A percentile compares a stretch with the other conserved stretches of the same genome.
These are phyloP conservation scores for Lycia hirtaria DNA, from an alignment of 2,888 invertebrate species.

Conservation along the genomic window DNA sequence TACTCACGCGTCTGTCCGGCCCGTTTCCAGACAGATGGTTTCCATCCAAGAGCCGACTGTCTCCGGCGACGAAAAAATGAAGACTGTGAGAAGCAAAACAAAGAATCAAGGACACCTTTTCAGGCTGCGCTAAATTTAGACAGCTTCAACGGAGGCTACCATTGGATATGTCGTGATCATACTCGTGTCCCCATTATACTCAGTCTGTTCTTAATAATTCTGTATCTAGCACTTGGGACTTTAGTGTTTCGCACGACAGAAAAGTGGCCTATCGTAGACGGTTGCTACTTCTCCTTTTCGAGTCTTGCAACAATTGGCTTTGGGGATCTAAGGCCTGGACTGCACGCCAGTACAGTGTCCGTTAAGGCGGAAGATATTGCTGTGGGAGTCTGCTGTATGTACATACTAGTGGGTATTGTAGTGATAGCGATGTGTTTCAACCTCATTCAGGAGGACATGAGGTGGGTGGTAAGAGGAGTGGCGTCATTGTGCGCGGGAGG, in stretches of 20 bases:
- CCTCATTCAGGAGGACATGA: conserved; percentile 92
- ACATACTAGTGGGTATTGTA: conserved; percentile 93
- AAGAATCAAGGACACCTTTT: conserved; percentile 67
- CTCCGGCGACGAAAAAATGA: conserved; percentile 51
- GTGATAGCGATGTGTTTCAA: conserved; percentile 95
- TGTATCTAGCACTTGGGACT: conserved; percentile 95
- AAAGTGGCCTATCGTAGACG: conserved; percentile 95
- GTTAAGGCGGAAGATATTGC: conserved; percentile 87
- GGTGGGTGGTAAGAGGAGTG: conserved; percentile 55
- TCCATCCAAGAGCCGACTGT: conserved; percentile 61
- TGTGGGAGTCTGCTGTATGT: conserved; percentile 91
- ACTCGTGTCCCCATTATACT: conserved; percentile 95
- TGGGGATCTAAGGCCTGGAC: conserved; percentile 91
- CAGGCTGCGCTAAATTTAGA: conserved; percentile 76
- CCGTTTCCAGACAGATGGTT: conserved; percentile 51
- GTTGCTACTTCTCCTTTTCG: conserved; percentile 92
- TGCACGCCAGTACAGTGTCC: conserved; percentile 78
- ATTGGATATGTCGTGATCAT: conserved; percentile 81
- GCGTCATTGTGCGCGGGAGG: conserved; percentile 59
- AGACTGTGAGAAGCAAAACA: conserved; percentile 56
- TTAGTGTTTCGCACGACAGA: conserved; percentile 96
- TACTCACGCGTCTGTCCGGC: conserved; percentile 85
- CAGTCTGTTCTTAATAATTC: conserved; percentile 93
- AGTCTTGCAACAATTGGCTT: conserved; percentile 93
- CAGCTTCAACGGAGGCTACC: conserved; percentile 67